Evolutionary conservation across 2,113 vertebrate genomes (phyloP).

Genomic region (Corvus moneduloides): DNA sequence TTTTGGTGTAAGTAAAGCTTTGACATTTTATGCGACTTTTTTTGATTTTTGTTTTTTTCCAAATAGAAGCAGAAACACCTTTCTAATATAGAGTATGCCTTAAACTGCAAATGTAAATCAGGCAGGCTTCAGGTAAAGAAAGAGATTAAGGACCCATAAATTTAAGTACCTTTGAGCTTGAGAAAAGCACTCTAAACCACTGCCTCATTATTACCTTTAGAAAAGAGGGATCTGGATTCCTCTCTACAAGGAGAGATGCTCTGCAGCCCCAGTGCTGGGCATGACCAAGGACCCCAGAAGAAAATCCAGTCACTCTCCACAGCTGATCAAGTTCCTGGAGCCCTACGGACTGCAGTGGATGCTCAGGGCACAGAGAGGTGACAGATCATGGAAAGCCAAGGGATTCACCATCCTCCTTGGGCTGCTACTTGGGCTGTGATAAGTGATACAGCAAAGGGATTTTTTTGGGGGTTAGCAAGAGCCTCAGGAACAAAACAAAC

Average conservation of each 20-base stretch:
- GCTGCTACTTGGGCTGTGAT: background rate
- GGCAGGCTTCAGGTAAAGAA: constrained; percentile 30
- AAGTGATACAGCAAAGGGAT: background rate
- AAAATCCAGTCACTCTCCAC: background rate
- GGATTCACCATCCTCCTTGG: background rate
- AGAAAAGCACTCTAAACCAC: background rate
- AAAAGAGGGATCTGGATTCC: background rate
- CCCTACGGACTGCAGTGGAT: background rate
- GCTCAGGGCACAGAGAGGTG: background rate
- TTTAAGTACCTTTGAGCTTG: constrained; percentile 45
- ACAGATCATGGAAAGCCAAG: background rate
- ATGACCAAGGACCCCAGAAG: accelerated
- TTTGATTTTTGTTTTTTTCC: background rate
- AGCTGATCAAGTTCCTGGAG: background rate
- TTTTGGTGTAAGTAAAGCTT: constrained; percentile 40
- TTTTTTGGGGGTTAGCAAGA: background rate
- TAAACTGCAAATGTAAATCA: constrained; percentile 51
- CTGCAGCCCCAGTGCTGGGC: background rate
- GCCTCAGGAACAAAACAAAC: background rate
- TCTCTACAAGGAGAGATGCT: background rate
- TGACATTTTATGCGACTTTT: constrained; percentile 16
- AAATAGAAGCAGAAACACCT: constrained; percentile 8
- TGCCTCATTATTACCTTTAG: background rate
- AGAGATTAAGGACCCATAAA: constrained; percentile 35
- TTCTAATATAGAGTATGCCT: constrained; percentile 23